Conservation (phyloP, 2,113 vertebrate species). For the Sprattus sprattus region DNA sequence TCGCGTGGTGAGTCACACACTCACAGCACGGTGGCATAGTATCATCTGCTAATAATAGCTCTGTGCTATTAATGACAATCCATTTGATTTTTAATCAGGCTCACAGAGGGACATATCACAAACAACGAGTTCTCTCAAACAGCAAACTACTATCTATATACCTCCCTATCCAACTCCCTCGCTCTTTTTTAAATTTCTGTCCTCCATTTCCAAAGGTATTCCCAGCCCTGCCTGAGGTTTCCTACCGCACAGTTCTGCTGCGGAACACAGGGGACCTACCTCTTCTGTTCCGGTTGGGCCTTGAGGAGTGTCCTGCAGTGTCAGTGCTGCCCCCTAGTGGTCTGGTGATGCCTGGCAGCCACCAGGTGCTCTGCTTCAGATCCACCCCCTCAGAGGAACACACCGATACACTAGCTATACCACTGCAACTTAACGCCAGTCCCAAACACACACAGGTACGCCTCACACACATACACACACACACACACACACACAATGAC, state of each 20-base stretch:
- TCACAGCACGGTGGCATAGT: background rate
- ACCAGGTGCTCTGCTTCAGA: constrained; percentile 82
- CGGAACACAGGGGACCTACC: constrained; percentile 73
- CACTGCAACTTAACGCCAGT: constrained; percentile 79
- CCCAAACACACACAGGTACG: constrained; percentile 78
- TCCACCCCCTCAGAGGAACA: constrained; percentile 67
- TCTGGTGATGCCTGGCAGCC: constrained; percentile 71
- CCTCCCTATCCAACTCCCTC: background rate
- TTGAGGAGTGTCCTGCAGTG: constrained; percentile 61
- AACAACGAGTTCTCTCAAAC: too few species aligned
- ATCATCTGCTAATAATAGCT: too few species aligned
- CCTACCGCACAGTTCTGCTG: constrained; percentile 78
- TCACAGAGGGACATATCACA: too few species aligned
- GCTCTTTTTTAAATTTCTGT: background rate
- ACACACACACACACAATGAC: background rate
- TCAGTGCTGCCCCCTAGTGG: constrained; percentile 76
- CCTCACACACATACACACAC: background rate
- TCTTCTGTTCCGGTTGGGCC: constrained; percentile 75
- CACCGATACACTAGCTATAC: constrained; percentile 65
- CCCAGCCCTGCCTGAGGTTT: constrained; percentile 67
- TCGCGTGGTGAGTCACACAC: constrained; percentile 60
- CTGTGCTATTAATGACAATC: too few species aligned
- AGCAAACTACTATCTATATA: background rate
- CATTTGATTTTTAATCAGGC: too few species aligned
- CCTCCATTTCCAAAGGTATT: constrained; percentile 72